These are phyloP conservation scores for Paraescarpia echinospica DNA, from an alignment of 1,140 invertebrate genomes.

Conservation along the genomic window DNA sequence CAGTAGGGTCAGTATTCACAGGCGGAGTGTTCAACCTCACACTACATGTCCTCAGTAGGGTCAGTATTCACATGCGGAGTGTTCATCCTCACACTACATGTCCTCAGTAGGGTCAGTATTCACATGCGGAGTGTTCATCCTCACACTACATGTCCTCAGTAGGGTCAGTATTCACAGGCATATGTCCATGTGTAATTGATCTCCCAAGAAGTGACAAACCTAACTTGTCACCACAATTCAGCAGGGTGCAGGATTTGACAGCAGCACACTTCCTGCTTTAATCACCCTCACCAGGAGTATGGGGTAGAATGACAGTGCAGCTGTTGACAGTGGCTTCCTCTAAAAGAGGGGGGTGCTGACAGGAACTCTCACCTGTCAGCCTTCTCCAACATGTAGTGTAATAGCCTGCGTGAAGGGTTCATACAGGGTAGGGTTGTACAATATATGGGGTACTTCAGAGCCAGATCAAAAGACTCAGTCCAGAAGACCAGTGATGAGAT, in stretches of 20 bases:
- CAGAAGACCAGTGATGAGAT: neutral
- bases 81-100: neutral
- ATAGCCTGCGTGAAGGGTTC: neutral
- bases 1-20: neutral
- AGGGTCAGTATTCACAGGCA: neutral
- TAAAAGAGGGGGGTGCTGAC: neutral
- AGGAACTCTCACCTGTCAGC: neutral
- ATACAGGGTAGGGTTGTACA: neutral
- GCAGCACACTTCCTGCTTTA: neutral
- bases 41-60: neutral
- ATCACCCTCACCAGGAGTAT: slow-evolving; percentile 3
- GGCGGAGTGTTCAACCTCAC: neutral
- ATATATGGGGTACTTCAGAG: neutral
- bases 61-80: neutral
- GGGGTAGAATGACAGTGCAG: neutral
- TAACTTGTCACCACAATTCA: neutral
- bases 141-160: neutral
- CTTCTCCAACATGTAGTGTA: neutral
- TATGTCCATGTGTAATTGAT: neutral
- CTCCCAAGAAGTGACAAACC: neutral
- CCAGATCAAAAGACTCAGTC: neutral
- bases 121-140: neutral
- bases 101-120: neutral
- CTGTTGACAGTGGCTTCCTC: neutral
- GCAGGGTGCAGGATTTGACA: neutral